phyloP scores from a whole-genome alignment of 2,797 vertebrate species.

The Acridotheres tristis region DNA sequence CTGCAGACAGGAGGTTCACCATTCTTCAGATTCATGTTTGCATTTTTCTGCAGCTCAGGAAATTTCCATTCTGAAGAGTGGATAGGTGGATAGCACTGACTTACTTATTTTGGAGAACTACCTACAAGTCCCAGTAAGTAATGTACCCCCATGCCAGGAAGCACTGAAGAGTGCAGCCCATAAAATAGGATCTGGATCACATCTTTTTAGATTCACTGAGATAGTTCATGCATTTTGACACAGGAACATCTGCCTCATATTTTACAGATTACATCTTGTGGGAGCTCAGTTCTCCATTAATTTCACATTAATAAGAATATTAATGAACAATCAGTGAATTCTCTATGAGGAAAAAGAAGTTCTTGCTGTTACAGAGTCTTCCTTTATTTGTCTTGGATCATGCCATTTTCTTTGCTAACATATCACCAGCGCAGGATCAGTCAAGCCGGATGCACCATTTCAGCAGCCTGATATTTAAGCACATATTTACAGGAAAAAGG shows the following conservation, averaged over 20 bases:
- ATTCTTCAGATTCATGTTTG: background rate
- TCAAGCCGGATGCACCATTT: background rate
- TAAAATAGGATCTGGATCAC: background rate
- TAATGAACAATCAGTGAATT: background rate
- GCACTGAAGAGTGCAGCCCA: background rate
- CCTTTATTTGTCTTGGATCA: background rate
- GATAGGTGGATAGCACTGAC: background rate
- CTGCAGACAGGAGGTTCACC: background rate
- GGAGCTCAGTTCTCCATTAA: background rate
- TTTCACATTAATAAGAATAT: background rate
- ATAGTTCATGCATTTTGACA: background rate
- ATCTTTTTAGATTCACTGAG: background rate
- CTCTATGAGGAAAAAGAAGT: background rate
- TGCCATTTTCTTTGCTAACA: background rate
- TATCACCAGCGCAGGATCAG: background rate
- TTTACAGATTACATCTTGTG: background rate
- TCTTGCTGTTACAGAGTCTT: background rate
- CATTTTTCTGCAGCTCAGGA: background rate
- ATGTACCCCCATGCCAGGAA: background rate
- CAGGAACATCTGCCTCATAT: background rate
- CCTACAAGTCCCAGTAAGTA: background rate
- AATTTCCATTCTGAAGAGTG: background rate
- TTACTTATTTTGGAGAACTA: background rate
- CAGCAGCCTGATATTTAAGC: background rate
- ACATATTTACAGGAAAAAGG: background rate